Evolutionary conservation across 2,888 invertebrate genomes (phyloP), one percentile per base, ranked within the genome.

Genomic region (Gonocerus acuteangulatus): DNA sequence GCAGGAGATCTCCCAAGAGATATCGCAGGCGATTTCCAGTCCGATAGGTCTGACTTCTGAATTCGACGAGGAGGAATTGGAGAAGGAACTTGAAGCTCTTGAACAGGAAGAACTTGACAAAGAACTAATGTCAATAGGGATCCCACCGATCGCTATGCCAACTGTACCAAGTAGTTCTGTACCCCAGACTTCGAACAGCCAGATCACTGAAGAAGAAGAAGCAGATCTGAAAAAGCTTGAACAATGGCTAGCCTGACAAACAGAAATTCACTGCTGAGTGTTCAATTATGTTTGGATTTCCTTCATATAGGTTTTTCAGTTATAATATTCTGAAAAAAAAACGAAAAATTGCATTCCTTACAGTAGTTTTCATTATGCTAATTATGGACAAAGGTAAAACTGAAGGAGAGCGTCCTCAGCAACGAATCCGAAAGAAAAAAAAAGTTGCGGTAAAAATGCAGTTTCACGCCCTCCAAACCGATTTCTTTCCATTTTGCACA

Each of bases 1-100:
- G 76, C 96, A 97, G 77, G 96, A 97, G 74, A 88, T 99, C 52
- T 95, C 96, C 1, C 87, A 87, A 69, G 99, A 99, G 82, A 97
- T 99, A 71, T 93, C 95, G 0, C 95, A 96, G 73, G 97, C 97
- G 6, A 97, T 99, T 75, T 95, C 95, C 63, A 95, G 92, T 78
- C 96, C 97, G 63, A 88, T 93, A 42, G 94, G 94, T 39, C 89
- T 89, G 67, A 85, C 86, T 73, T 84, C 94, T 71, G 79, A 95
- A 59, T 95, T 96, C 72, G 82, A 82, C 71, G 79, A 76, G 69
- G 92, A 93, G 68, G 93, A 94, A 69, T 79, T 94, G 42, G 89
- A 90, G 72, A 84, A 82, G 68, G 93, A 92, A 74, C 78, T 91
- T 48, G 93, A 94, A 72, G 87, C 89, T 71, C 76, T 94, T 68